Percentiles rank a stretch among this genome's conserved stretches.
phyloP scores from a whole-genome alignment of 2,888 invertebrate species.

The Encarsia formosa region DNA sequence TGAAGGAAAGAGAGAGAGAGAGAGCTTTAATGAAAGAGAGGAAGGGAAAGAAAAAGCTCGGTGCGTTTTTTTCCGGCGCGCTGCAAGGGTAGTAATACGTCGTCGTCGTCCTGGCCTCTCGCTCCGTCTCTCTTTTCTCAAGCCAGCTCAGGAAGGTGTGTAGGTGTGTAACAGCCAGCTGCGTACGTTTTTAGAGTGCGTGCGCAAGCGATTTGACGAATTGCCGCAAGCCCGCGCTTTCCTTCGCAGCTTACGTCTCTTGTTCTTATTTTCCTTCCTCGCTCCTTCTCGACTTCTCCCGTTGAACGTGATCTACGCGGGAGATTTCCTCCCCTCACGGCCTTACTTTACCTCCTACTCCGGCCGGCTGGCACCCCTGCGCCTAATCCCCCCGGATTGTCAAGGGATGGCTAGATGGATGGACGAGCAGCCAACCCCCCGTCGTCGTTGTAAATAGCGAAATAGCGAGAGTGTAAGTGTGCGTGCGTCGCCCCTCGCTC shows the following conservation, averaged over 20 bases:
- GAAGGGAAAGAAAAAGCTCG: neutral
- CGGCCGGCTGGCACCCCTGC: neutral
- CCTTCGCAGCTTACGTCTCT: neutral
- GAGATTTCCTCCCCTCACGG: neutral
- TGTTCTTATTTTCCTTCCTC: neutral
- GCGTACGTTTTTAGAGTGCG: constrained; percentile 8
- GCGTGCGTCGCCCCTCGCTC: neutral
- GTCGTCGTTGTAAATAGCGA: constrained; percentile 1
- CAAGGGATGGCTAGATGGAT: constrained; percentile 14
- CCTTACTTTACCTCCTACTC: neutral
- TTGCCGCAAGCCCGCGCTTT: constrained; percentile 5
- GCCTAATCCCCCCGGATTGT: neutral
- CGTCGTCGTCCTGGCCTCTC: neutral
- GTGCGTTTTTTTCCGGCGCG: neutral
- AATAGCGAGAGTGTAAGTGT: neutral
- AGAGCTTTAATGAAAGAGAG: neutral
- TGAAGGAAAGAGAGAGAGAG: neutral
- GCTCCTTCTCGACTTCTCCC: neutral
- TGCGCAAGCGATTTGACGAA: constrained; percentile 30
- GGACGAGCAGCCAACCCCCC: neutral
- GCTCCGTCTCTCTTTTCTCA: neutral
- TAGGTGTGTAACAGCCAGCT: neutral
- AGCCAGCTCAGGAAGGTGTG: neutral
- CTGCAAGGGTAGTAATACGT: neutral
- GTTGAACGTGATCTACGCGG: neutral